Percentiles rank a stretch among this genome's conserved stretches.
Conservation (phyloP, 2,888 invertebrate species). For the Luffia ferchaultella region DNA sequence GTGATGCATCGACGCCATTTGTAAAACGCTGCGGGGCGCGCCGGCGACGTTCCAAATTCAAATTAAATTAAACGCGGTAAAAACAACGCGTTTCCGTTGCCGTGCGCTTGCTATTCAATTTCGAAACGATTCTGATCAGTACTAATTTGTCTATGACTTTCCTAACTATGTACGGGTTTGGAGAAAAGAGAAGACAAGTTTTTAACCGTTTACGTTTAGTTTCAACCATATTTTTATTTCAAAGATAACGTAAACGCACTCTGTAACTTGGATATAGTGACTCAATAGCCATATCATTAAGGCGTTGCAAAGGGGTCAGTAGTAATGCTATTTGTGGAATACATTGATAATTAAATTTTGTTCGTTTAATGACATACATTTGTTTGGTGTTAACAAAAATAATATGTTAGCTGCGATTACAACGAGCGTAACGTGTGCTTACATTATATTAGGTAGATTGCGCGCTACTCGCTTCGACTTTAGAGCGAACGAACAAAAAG, state of each 20-base stretch:
- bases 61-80: slow-evolving; percentile 61
- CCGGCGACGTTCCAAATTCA: slow-evolving; percentile 52
- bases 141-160: slow-evolving; percentile 60
- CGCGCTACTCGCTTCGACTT: not conserved
- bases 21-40: slow-evolving; percentile 49
- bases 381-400: slow-evolving; percentile 29
- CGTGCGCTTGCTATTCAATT: slow-evolving; percentile 43
- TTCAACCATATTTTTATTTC: slow-evolving; percentile 3
- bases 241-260: slow-evolving; percentile 6
- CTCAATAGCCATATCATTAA: slow-evolving; percentile 22
- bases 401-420: slow-evolving; percentile 21
- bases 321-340: slow-evolving; percentile 27
- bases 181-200: slow-evolving; percentile 1
- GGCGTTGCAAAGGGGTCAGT: slow-evolving; percentile 22
- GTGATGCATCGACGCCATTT: slow-evolving; percentile 62
- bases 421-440: slow-evolving; percentile 21
- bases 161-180: slow-evolving; percentile 2
- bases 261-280: not conserved
- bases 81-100: slow-evolving; percentile 55
- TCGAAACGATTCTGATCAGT: slow-evolving; percentile 50
- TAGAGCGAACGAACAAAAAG: no score
- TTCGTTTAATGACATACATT: slow-evolving; percentile 33
- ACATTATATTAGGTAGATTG: not conserved
- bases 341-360: slow-evolving; percentile 39
- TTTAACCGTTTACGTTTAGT: slow-evolving; percentile 7